Base-by-base conservation (phyloP, 2,888 invertebrate genomes). In the Amphiduros pacificus region DNA sequence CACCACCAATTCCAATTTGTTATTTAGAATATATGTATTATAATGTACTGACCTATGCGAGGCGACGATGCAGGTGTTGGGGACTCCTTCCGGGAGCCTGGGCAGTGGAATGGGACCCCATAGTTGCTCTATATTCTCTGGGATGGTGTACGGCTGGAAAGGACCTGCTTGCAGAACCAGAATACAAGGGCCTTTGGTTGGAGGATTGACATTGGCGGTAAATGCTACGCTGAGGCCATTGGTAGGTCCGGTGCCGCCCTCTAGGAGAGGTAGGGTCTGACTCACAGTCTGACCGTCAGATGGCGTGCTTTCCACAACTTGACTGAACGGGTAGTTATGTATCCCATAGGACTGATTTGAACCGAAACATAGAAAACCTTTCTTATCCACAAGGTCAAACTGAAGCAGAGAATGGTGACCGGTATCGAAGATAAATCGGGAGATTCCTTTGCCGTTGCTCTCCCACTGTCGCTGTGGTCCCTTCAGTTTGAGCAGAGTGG, bases 41-140 rank as follows among this genome's bases (percentile, higher is more conserved):
- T n/a, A n/a, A n/a, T 48, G 26, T 22, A 32, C 64, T 52, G 4
- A 68, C 68, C 66, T 78, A 69, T 81, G 81, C 51, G 77, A 76
- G 2, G 81, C 81, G 14, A 80, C 80, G 36, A 74, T 72, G 65
- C 81, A 81, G 20, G 66, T 73, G 65, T 79, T 80, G n/a, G 74
- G 72, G 4, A 73, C 69, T 14, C 76, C 78, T 22, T 69, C 66
- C 14, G 80, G 78, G 41, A 80, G 72, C 27, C 71, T 65, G 9
- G 75, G 72, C 24, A 81, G 70, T 3, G 76, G 75, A 3, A 81
- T 75, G 14, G 81, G 81, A 36, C 81, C 81, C 81, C 81, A 81
- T 53, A 81, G 64, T 55, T 73, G 71, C 61, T 78, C 77, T 17
- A 74, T 68, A 17, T 73, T 70, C 50, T 77, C 79, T 20, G 81